Conservation (phyloP, 1,140 invertebrate species). For the Apis dorsata region DNA sequence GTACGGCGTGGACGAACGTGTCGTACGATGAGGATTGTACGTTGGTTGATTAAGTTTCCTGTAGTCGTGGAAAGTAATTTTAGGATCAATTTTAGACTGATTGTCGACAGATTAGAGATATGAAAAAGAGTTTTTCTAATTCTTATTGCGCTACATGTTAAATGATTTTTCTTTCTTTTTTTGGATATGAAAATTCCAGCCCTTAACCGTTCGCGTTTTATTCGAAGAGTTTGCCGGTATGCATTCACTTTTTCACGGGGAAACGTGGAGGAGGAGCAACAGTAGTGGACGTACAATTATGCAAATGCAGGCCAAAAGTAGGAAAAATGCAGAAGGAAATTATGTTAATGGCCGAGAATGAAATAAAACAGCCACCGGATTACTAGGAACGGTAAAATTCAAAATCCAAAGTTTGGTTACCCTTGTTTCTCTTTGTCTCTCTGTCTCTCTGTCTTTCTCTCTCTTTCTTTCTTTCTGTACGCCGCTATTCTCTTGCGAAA, state of each 20-base stretch:
- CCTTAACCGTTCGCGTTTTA: neutral
- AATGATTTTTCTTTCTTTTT: no score
- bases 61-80: neutral
- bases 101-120: neutral
- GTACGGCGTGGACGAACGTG: conserved; percentile 2
- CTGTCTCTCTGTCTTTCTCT: neutral
- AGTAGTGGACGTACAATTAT: conserved; percentile 50
- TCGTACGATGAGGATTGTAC: conserved; percentile 9
- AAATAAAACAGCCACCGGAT: conserved; percentile 75
- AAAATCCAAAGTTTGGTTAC: conserved; percentile 75
- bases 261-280: neutral
- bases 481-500: conserved; percentile 40
- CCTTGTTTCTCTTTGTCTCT: conserved; percentile 19
- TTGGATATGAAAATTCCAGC: no score
- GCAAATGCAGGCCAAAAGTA: conserved; percentile 63
- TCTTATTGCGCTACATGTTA: no score
- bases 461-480: neutral
- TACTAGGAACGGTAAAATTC: conserved; percentile 74
- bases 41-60: neutral
- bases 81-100: neutral
- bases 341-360: conserved; percentile 78
- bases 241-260: conserved; percentile 4
- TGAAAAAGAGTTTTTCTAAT: neutral
- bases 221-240: neutral
- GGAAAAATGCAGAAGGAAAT: conserved; percentile 73